These are phyloP conservation scores for Augochlorella aurata DNA, from an alignment of 2,888 invertebrate genomes.

Conservation along the genomic window DNA sequence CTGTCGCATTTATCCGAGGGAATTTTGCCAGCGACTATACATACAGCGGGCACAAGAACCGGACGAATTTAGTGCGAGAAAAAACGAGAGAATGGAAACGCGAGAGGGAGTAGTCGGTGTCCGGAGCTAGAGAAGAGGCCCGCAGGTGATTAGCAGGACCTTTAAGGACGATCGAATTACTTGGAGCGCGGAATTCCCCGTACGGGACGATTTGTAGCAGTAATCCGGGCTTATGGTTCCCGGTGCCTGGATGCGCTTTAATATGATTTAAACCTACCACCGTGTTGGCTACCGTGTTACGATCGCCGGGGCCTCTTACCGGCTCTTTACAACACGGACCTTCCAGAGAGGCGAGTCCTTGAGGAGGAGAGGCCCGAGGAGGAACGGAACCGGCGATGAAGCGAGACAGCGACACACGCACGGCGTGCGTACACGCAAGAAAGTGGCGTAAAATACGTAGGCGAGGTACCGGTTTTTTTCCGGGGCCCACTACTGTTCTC, in stretches of 20 bases:
- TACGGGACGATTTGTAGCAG: conserved; percentile 50
- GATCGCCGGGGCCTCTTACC: conserved; percentile 54
- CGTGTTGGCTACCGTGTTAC: conserved; percentile 75
- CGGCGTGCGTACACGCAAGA: conserved; percentile 62
- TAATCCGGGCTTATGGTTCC: conserved; percentile 67
- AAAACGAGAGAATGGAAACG: neutral
- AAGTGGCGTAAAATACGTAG: conserved; percentile 67
- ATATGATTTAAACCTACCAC: conserved; percentile 75
- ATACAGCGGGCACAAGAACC: neutral
- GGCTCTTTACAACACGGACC: conserved; percentile 42
- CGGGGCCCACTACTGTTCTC: conserved; percentile 34
- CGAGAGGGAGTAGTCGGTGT: neutral
- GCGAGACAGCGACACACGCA: conserved; percentile 51
- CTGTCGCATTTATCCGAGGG: neutral
- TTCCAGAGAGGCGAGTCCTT: conserved; percentile 58
- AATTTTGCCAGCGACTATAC: neutral
- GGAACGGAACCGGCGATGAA: conserved; percentile 14
- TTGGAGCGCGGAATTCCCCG: conserved; percentile 45
- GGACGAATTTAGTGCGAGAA: neutral
- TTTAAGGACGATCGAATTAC: conserved; percentile 60
- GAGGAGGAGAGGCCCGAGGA: conserved; percentile 45
- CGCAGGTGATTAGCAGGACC: conserved; percentile 37
- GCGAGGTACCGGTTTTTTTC: conserved; percentile 60
- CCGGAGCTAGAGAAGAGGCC: conserved; percentile 6
- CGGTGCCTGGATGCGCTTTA: conserved; percentile 70